Percentiles rank a stretch among this genome's conserved stretches.
Conservation (phyloP, 2,888 invertebrate genomes). For the Monoplex corrugatus region DNA sequence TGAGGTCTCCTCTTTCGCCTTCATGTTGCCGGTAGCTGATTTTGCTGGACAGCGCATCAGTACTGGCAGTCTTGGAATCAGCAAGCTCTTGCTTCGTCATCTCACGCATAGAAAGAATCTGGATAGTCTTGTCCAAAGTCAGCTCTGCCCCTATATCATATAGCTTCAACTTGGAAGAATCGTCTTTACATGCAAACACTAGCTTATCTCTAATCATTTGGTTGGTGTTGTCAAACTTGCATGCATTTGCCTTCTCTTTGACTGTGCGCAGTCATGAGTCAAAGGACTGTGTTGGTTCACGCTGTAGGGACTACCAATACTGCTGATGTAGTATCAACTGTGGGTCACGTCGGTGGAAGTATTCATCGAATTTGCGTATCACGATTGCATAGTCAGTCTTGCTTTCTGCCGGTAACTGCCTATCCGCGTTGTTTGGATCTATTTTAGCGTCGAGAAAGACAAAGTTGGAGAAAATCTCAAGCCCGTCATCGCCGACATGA, state of each 20-base stretch:
- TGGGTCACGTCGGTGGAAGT: neutral
- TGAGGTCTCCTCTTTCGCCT: too few species aligned
- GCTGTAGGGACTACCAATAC: too few species aligned
- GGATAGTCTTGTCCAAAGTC: conserved; percentile 1
- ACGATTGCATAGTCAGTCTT: neutral
- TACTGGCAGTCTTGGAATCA: neutral
- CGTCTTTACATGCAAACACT: neutral
- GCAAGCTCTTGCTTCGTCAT: neutral
- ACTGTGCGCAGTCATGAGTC: neutral
- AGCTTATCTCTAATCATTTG: neutral
- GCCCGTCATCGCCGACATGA: neutral
- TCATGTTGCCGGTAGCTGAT: too few species aligned
- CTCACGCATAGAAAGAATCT: neutral
- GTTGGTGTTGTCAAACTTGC: neutral
- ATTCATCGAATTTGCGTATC: neutral
- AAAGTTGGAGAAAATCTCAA: neutral
- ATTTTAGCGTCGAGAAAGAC: neutral
- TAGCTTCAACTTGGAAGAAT: neutral
- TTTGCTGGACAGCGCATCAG: neutral
- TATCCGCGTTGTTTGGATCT: neutral
- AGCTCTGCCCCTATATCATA: neutral
- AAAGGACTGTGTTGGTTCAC: neutral
- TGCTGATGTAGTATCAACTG: too few species aligned
- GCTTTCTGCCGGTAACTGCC: neutral
- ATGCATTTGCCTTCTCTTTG: neutral